Percentiles rank a stretch among this genome's conserved stretches.
Evolutionary conservation across 2,113 vertebrate genomes (phyloP).

Genomic region (Sprattus sprattus): DNA sequence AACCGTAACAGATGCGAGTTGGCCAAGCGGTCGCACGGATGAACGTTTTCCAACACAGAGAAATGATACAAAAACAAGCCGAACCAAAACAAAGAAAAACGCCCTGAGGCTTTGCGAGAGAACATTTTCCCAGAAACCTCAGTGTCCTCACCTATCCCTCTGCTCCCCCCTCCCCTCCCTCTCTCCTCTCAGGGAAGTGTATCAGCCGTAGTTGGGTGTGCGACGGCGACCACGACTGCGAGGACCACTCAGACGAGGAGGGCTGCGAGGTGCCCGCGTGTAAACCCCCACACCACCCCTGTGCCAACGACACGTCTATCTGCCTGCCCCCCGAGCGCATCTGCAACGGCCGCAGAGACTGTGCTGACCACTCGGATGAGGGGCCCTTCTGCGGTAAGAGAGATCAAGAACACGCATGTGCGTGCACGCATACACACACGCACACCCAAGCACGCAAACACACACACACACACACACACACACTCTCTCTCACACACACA

Average conservation of each 20-base stretch:
- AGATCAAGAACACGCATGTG: not conserved
- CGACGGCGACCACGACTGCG: slow-evolving; percentile 86
- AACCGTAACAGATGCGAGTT: not conserved
- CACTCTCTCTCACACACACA: not conserved
- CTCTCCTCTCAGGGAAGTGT: slow-evolving; percentile 75
- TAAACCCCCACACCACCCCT: slow-evolving; percentile 82
- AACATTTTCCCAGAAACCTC: not conserved
- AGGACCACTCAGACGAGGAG: slow-evolving; percentile 87
- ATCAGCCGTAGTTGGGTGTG: slow-evolving; percentile 87
- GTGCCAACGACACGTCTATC: slow-evolving; percentile 81
- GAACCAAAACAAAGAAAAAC: not conserved
- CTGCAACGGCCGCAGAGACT: slow-evolving; percentile 83
- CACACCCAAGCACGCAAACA: not conserved
- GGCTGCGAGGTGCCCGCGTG: slow-evolving; percentile 79
- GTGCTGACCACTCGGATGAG: slow-evolving; percentile 85
- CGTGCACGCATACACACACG: not conserved
- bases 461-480: not conserved
- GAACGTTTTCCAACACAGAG: not conserved
- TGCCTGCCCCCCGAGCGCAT: slow-evolving; percentile 85
- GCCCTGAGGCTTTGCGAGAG: not conserved
- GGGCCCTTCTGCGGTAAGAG: slow-evolving; percentile 80
- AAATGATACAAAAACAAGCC: not conserved
- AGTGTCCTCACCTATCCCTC: not conserved
- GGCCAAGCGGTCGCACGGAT: not conserved
- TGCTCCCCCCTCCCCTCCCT: not conserved